Evolutionary conservation across 2,113 vertebrate genomes (phyloP).

Genomic region (Leiothrix lutea): DNA sequence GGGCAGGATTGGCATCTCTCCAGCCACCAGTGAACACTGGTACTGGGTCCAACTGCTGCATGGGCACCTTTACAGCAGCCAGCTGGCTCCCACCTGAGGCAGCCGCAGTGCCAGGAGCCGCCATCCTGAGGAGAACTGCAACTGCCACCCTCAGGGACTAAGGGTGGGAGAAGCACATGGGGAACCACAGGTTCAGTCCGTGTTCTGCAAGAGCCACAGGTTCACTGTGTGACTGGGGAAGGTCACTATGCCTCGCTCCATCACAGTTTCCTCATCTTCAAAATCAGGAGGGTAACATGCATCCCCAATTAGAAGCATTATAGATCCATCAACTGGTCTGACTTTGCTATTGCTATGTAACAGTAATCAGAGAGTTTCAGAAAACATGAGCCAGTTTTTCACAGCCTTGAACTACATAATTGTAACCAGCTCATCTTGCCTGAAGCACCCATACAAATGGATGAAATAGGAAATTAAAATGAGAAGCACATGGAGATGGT

Average conservation of each 20-base stretch:
- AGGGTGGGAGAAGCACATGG: neutral
- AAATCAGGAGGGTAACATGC: neutral
- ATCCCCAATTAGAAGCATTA: neutral
- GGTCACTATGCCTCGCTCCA: neutral
- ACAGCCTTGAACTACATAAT: neutral
- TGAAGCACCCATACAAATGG: neutral
- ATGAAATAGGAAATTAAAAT: neutral
- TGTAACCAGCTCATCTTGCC: neutral
- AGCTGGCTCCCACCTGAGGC: neutral
- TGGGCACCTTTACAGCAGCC: neutral
- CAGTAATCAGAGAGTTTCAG: neutral
- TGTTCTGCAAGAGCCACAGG: neutral
- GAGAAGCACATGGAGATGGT: neutral
- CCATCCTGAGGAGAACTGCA: neutral
- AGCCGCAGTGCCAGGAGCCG: rapidly evolving
- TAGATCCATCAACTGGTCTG: neutral
- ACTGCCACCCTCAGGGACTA: neutral
- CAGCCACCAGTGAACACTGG: neutral
- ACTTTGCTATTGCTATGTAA: neutral
- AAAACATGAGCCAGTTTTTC: neutral
- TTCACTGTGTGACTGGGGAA: neutral
- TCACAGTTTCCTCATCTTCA: neutral
- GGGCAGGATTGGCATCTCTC: neutral
- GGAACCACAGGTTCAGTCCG: neutral
- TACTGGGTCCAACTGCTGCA: rapidly evolving